Conservation (phyloP, 2,113 vertebrate species). For the Scomber japonicus region DNA sequence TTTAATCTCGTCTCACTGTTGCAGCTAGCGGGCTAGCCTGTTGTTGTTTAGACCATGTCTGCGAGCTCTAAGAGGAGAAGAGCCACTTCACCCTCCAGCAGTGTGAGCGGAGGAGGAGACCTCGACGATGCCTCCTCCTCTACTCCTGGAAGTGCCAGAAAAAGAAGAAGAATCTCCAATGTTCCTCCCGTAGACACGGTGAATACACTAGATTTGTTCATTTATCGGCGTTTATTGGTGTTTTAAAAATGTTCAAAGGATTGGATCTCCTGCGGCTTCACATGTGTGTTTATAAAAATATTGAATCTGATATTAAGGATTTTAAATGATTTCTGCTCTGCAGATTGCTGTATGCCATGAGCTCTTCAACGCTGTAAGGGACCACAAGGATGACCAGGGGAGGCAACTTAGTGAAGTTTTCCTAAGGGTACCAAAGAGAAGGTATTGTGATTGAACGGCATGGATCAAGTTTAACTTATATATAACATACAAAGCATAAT, state of each 20-base stretch:
- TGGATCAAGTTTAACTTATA: too few relatives aligned
- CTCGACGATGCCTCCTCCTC: conserved; percentile 92
- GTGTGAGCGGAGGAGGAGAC: conserved; percentile 93
- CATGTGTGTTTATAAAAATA: background rate
- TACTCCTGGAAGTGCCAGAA: conserved; percentile 91
- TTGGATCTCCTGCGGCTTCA: background rate
- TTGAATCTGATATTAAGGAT: background rate
- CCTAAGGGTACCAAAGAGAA: conserved; percentile 95
- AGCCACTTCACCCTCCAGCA: conserved; percentile 97
- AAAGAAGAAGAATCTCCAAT: conserved; percentile 90
- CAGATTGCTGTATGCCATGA: conserved; percentile 99
- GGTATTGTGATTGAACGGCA: conserved; percentile 79
- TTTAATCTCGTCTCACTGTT: background rate
- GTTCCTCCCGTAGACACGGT: conserved; percentile 95
- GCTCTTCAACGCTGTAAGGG: conserved; percentile 95
- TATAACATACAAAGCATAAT: too few relatives aligned
- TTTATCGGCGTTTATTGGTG: background rate
- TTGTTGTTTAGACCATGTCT: conserved; percentile 66
- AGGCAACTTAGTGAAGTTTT: conserved; percentile 95
- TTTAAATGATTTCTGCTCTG: background rate
- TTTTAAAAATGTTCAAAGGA: background rate
- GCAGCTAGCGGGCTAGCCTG: conserved; percentile 58
- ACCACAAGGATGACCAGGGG: conserved; percentile 96
- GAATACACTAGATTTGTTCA: conserved; percentile 45
- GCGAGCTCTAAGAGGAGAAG: conserved; percentile 95